Base-by-base conservation (phyloP, 1,140 invertebrate genomes). In the Caenorhabditis inopinata region DNA sequence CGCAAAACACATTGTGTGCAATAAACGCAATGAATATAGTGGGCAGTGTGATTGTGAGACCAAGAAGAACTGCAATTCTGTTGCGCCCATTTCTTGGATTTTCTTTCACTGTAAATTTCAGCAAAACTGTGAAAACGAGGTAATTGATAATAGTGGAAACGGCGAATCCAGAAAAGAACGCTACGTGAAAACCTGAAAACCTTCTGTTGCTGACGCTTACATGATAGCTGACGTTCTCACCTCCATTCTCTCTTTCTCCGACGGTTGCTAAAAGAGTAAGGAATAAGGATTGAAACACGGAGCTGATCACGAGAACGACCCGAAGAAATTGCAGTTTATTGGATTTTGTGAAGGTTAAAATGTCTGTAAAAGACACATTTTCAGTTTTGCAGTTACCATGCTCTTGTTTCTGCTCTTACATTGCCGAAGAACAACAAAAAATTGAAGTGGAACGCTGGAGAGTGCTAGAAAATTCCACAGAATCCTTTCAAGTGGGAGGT, bases 81-180 rank as follows among this genome's bases (percentile, higher is more conserved):
- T 29, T 21, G 16, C 27, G 49, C 27, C 73, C 27, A 27, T 46
- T 16, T 27, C 35, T 75, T 29, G 73, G 42, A n/a, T 47, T 75
- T 9, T 47, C 27, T 47, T 47, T 49, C 23, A 14, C 46, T 5
- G 73, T 47, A 16, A 75, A 75, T 47, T 27, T 27, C 42, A 49
- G 25, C 12, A 49, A 23, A 32, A 49, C 38, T 25, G 48, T 48
- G 32, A 76, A 49, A 53, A 27, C 48, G 84, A 21, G 38, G 77
- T 29, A 88, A 51, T 87, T 88, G 35, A 84, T 76, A 32, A 84
- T 82, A 47, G 84, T 82, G 47, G 82, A 87, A 12, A 68, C 51
- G 5, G 87, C 84, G 32, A 88, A 88, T 16, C 76, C 80, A 58
- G 83, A 88, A 53, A 87, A 87, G 82, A 87, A 87, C 16, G 87